Conservation (phyloP, 30 jellyfish, hydroid and myxozoan species). For the Catostylus mosaicus region DNA sequence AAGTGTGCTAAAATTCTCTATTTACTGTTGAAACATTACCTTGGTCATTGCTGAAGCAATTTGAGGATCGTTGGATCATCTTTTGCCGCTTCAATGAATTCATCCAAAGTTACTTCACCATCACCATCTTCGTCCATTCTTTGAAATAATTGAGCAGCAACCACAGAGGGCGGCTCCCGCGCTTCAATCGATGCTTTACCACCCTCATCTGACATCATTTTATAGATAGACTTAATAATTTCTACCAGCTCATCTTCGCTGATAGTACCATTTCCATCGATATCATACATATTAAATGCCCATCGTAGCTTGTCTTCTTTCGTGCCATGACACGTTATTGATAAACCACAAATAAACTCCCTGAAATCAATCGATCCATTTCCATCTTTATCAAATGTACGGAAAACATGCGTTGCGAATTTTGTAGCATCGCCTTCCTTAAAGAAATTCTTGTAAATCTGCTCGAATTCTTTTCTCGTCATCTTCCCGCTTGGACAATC, state of each 20-base stretch:
- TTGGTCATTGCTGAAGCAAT: slow-evolving; percentile 84
- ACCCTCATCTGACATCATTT: slow-evolving; percentile 94
- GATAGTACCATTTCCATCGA: slow-evolving; percentile 97
- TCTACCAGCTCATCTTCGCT: slow-evolving; percentile 95
- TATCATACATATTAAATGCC: slow-evolving; percentile 99
- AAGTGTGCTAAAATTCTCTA: slow-evolving; percentile 21
- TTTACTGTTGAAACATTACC: background rate
- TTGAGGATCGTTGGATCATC: slow-evolving; percentile 96
- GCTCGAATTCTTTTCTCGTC: slow-evolving; percentile 98
- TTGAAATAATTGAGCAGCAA: slow-evolving; percentile 90
- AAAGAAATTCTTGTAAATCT: slow-evolving; percentile 93
- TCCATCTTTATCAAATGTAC: slow-evolving; percentile 98
- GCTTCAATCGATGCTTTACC: slow-evolving; percentile 52
- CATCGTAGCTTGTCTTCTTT: slow-evolving; percentile 98
- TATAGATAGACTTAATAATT: slow-evolving; percentile 85
- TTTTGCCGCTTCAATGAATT: slow-evolving; percentile 96
- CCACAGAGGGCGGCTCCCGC: slow-evolving; percentile 86
- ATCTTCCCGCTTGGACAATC: slow-evolving; percentile 98
- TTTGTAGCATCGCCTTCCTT: slow-evolving; percentile 99
- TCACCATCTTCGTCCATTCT: slow-evolving; percentile 99
- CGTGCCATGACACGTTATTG: slow-evolving; percentile 99
- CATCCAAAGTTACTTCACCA: slow-evolving; percentile 98
- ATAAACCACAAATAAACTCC: slow-evolving; percentile 97
- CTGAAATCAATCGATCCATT: slow-evolving; percentile 96
- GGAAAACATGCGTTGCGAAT: slow-evolving; percentile 98